Evolutionary conservation across 2,888 invertebrate genomes (phyloP).

Genomic region (Volucella bombylans): DNA sequence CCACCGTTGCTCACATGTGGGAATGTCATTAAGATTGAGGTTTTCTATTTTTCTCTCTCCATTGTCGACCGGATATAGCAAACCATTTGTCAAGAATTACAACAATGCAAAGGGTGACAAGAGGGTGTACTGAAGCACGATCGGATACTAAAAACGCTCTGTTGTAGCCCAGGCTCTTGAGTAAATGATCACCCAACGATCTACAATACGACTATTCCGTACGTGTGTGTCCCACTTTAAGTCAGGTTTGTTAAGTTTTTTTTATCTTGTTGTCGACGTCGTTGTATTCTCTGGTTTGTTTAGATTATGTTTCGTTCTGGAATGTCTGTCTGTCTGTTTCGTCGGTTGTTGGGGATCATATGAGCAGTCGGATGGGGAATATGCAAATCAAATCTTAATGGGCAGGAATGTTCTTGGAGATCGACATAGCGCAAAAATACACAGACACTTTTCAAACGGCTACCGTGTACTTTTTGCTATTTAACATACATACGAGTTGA

Average conservation of each 20-base stretch:
- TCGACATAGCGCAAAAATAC: constrained; percentile 15
- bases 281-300: background rate
- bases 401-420: constrained; percentile 26
- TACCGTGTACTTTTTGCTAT: constrained; percentile 16
- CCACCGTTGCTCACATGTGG: constrained; percentile 6
- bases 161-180: background rate
- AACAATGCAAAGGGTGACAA: constrained; percentile 4
- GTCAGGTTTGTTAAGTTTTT: constrained; percentile 44
- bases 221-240: constrained; percentile 48
- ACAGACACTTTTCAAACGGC: constrained; percentile 3
- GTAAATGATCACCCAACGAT: constrained; percentile 32
- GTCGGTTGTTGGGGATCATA: background rate
- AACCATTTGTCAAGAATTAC: constrained; percentile 24
- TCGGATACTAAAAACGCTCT: background rate
- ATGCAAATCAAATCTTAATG: constrained; percentile 46
- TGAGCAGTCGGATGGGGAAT: background rate
- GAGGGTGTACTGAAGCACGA: background rate
- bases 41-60: constrained; percentile 1
- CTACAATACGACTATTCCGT: background rate
- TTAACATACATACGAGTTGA: background rate
- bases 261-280: no score
- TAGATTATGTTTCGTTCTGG: constrained; percentile 28
- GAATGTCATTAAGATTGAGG: constrained; percentile 28
- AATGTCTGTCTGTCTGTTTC: constrained; percentile 18
- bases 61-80: constrained; percentile 39